Conservation (phyloP, 2,888 invertebrate genomes). For the Idaea biselata region DNA sequence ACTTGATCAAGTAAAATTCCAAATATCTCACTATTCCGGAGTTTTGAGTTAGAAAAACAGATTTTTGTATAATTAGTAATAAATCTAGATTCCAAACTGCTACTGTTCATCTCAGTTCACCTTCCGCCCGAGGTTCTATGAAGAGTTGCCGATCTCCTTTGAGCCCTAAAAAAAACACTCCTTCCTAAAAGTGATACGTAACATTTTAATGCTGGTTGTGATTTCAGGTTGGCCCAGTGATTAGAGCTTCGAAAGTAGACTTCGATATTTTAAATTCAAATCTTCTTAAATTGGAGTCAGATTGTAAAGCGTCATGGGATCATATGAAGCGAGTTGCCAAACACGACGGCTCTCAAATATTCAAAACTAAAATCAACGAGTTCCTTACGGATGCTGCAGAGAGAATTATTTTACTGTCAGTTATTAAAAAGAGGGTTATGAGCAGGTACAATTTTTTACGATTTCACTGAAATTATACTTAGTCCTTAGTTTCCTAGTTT, state of each 20-base stretch:
- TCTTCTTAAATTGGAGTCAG: conserved; percentile 92
- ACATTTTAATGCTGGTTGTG: background rate
- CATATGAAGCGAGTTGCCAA: conserved; percentile 96
- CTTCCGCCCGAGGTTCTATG: no score
- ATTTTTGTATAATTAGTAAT: no score
- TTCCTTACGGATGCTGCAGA: conserved; percentile 98
- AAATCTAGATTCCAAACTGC: no score
- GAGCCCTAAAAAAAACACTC: no score
- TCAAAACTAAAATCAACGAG: conserved; percentile 96
- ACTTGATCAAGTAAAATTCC: no score
- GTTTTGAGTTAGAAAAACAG: no score
- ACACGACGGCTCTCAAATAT: conserved; percentile 92
- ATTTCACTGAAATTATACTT: background rate
- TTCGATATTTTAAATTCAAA: conserved; percentile 95
- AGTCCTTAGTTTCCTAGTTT: background rate
- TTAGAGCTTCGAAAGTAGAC: conserved; percentile 95
- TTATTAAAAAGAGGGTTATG: conserved; percentile 94
- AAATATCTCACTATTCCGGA: no score
- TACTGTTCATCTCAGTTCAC: no score
- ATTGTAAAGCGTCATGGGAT: conserved; percentile 99
- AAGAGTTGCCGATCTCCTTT: no score
- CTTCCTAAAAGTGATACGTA: no score
- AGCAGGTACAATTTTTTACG: conserved; percentile 82
- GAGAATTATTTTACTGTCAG: conserved; percentile 95
- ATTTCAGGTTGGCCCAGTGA: conserved; percentile 90